A percentile compares a stretch with the other conserved stretches of the same genome.
These are phyloP conservation scores for Spodoptera litura DNA, from an alignment of 1,140 invertebrate species.

Conservation along the genomic window DNA sequence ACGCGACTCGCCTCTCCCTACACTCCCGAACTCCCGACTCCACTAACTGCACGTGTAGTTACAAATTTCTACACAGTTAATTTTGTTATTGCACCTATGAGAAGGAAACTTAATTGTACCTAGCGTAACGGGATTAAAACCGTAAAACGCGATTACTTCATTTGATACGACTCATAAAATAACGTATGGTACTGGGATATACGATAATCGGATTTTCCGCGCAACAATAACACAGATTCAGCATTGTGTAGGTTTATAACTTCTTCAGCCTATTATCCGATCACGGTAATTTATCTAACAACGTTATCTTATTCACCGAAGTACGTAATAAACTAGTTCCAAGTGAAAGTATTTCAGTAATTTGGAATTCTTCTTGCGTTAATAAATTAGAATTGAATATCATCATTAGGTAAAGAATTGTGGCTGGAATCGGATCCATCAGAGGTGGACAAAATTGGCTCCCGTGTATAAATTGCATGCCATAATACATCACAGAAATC, in stretches of 20 bases:
- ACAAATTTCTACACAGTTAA: slow-evolving; percentile 67
- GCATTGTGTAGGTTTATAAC: slow-evolving; percentile 14
- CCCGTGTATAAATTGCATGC: slow-evolving; percentile 4
- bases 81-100: slow-evolving; percentile 64
- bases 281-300: neutral
- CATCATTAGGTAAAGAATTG: slow-evolving; percentile 4
- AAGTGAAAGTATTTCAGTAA: neutral
- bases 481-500: neutral
- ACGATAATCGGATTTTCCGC: slow-evolving; percentile 30
- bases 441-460: slow-evolving; percentile 20
- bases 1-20: slow-evolving; percentile 53
- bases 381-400: neutral
- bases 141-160: slow-evolving; percentile 40
- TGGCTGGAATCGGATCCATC: slow-evolving; percentile 12
- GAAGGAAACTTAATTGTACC: slow-evolving; percentile 57
- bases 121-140: slow-evolving; percentile 58
- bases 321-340: neutral
- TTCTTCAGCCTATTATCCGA: slow-evolving; percentile 8
- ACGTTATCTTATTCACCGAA: neutral
- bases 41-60: slow-evolving; percentile 61
- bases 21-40: slow-evolving; percentile 45
- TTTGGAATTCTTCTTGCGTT: neutral
- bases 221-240: slow-evolving; percentile 20
- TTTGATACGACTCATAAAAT: slow-evolving; percentile 49
- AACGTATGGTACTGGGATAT: slow-evolving; percentile 22